A percentile compares a stretch with the other conserved stretches of the same genome.
phyloP scores from a whole-genome alignment of 2,888 invertebrate genomes.

The Chrysodeixis includens region DNA sequence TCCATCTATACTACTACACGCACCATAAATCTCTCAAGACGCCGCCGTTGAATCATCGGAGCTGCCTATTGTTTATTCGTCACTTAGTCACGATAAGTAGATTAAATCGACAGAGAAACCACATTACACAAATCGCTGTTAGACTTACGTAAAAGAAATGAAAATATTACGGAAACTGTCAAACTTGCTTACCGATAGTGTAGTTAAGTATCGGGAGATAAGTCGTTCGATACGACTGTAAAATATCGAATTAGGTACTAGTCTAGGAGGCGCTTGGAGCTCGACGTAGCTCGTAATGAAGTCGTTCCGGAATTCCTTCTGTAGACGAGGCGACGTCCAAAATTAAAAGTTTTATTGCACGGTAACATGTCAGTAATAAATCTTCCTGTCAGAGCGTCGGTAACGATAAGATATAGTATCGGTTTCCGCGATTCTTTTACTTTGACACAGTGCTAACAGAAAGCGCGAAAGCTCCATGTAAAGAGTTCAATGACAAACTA shows the following conservation, averaged over 20 bases:
- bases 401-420: conserved; percentile 40
- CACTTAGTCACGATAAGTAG: conserved; percentile 67
- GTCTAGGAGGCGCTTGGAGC: background rate
- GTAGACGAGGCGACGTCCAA: conserved; percentile 8
- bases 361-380: conserved; percentile 42
- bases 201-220: conserved; percentile 56
- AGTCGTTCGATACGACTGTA: conserved; percentile 55
- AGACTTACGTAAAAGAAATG: conserved; percentile 70
- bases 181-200: conserved; percentile 60
- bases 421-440: conserved; percentile 44
- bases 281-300: conserved; percentile 23
- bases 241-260: conserved; percentile 8
- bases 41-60: conserved; percentile 69
- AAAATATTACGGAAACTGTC: conserved; percentile 71
- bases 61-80: conserved; percentile 68
- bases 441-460: conserved; percentile 54
- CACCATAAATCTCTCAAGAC: conserved; percentile 61
- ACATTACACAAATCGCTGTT: conserved; percentile 57
- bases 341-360: conserved; percentile 45
- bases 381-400: conserved; percentile 32
- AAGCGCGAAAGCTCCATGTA: conserved; percentile 65
- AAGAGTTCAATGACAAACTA: conserved; percentile 70
- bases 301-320: conserved; percentile 20
- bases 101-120: conserved; percentile 42
- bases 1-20: conserved; percentile 60